Evolutionary conservation across 2,113 vertebrate species (phyloP), one percentile per base, ranked within the genome.

Genomic region (Lathamus discolor): DNA sequence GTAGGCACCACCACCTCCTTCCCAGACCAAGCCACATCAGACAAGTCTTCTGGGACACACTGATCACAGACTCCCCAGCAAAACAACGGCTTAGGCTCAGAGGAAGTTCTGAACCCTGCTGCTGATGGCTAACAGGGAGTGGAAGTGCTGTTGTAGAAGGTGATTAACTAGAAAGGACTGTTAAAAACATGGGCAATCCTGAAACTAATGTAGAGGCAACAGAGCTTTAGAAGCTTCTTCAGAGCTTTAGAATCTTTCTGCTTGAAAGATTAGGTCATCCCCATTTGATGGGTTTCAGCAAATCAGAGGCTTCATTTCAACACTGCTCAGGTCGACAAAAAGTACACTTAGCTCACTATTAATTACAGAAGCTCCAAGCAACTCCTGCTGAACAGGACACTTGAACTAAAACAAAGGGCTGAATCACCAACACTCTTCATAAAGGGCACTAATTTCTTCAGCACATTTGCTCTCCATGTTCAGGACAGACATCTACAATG

Each of bases 311-410:
- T 76, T 46, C 51, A 84, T 90, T 96, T 95, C 78, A 69, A 94
- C 79, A 93, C 35, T 78, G 57, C 88, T 87, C 87, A 88, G 67
- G 77, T 81, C 3, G 0, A 86, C 88, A 92, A 35, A 70, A 93
- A 86, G 61, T n/a, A 64, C 39, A 72, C 43, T 70, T 85, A 85
- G 66, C 86, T 95, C 86, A 82, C 64, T 88, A 84, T 73, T 94
- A 95, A 96, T 95, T 95, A 94, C 52, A 93, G 62, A 89, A 92
- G 27, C 92, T 52, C 62, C 88, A 92, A 88, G 80, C 62, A 94
- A 66, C 73, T 95, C 88, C 83, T 95, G 95, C 52, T 82, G 33
- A 95, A 83, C 83, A 84, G 69, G 83, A 95, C 73, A 95, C 31
- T 37, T 61, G 49, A 91, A 55, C 52, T 81, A 62, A 77, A 89